phyloP scores from a whole-genome alignment of 92 coral and sea anemone genomes.

The Blastomussa wellsi region DNA sequence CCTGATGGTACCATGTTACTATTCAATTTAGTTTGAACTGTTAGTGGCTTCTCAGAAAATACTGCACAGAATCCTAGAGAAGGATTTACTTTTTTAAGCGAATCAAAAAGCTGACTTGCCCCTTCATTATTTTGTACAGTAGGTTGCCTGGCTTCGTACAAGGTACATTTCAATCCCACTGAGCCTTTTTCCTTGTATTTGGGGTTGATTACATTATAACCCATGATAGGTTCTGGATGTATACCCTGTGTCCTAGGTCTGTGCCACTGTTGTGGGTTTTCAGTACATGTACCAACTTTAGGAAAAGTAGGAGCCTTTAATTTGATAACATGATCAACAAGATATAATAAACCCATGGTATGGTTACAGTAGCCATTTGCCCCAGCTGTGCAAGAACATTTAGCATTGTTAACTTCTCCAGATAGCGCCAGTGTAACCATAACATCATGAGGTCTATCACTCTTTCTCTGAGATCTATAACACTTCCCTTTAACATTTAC shows the following conservation, averaged over 20 bases:
- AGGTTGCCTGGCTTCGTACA: slow-evolving; percentile 66
- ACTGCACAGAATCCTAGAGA: slow-evolving; percentile 56
- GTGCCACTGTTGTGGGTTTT: slow-evolving; percentile 76
- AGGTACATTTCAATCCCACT: slow-evolving; percentile 59
- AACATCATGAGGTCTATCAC: slow-evolving; percentile 53
- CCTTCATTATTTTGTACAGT: slow-evolving; percentile 54
- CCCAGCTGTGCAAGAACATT: slow-evolving; percentile 63
- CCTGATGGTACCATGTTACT: slow-evolving; percentile 50
- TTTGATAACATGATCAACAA: slow-evolving; percentile 60
- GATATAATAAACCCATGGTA: slow-evolving; percentile 63
- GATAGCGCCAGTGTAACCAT: slow-evolving; percentile 32
- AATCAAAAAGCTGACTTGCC: slow-evolving; percentile 2
- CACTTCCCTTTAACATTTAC: slow-evolving; percentile 55
- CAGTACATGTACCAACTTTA: slow-evolving; percentile 68
- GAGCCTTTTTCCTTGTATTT: slow-evolving; percentile 47
- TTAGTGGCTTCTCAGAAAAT: slow-evolving; percentile 32
- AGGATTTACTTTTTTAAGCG: slow-evolving; percentile 52
- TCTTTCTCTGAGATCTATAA: slow-evolving; percentile 59
- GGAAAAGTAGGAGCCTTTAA: slow-evolving; percentile 58
- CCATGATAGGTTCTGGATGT: slow-evolving; percentile 65
- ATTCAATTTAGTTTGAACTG: slow-evolving; percentile 52
- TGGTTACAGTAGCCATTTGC: slow-evolving; percentile 63
- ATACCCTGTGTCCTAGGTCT: slow-evolving; percentile 71
- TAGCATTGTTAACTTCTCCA: slow-evolving; percentile 51
- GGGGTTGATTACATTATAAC: slow-evolving; percentile 51